Evolutionary conservation across 2,113 vertebrate genomes (phyloP).

Genomic region (Chloropsis hardwickii): DNA sequence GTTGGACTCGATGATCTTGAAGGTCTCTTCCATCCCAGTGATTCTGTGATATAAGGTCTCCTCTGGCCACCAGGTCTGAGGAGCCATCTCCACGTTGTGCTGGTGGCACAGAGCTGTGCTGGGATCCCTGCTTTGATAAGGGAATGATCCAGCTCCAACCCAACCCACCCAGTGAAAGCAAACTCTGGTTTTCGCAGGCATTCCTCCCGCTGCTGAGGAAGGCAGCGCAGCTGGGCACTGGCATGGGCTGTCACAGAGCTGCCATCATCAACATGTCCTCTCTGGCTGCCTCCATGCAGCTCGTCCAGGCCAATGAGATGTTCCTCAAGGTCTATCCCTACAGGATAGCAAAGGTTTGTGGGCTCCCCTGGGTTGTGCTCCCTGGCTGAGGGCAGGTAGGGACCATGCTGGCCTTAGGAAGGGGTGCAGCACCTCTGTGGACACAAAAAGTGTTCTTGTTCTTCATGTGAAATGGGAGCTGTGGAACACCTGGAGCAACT

Average conservation of each 20-base stretch:
- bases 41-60: neutral
- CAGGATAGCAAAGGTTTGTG: conserved; percentile 67
- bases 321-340: conserved; percentile 43
- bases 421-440: neutral
- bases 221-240: conserved; percentile 64
- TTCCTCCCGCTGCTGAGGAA: conserved; percentile 74
- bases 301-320: conserved; percentile 59
- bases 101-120: neutral
- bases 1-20: no score
- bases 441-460: neutral
- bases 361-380: neutral
- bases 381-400: neutral
- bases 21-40: no score
- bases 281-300: conserved; percentile 74
- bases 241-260: conserved; percentile 75
- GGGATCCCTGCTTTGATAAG: neutral
- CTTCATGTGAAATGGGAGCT: neutral
- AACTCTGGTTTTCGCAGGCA: conserved; percentile 19
- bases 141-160: neutral
- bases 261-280: conserved; percentile 77
- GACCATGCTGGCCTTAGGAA: neutral
- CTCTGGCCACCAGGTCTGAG: neutral
- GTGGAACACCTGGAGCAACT: neutral
- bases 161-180: neutral
- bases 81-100: neutral